Evolutionary conservation across 2,113 vertebrate species (phyloP).

Genomic region (Canis aureus): DNA sequence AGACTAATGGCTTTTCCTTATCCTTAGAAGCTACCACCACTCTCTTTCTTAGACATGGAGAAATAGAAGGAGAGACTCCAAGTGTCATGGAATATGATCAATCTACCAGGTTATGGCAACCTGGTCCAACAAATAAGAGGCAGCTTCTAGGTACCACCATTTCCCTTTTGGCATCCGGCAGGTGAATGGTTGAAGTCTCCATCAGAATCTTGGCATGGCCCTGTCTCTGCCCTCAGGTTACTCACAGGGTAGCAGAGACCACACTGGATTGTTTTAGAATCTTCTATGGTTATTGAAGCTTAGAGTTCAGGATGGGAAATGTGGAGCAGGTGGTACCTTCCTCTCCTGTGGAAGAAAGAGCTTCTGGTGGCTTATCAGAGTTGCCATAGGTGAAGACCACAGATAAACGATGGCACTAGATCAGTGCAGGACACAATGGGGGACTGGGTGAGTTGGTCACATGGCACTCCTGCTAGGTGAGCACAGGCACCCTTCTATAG

Average conservation of each 20-base stretch:
- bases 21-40: neutral
- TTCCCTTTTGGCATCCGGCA: neutral
- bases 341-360: neutral
- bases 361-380: neutral
- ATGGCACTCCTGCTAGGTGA: neutral
- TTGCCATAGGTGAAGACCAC: neutral
- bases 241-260: neutral
- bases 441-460: neutral
- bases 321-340: neutral
- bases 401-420: neutral
- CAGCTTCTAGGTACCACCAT: neutral
- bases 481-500: neutral
- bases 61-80: neutral
- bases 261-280: neutral
- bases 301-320: neutral
- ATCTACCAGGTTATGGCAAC: neutral
- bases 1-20: neutral
- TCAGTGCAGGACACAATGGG: neutral
- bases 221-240: neutral
- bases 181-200: accelerated
- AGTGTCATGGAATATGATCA: neutral
- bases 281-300: neutral
- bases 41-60: neutral
- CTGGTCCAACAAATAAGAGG: neutral
- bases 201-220: neutral